Evolutionary conservation across 2,797 vertebrate species (phyloP).

Genomic region (Etheostoma nigrum): DNA sequence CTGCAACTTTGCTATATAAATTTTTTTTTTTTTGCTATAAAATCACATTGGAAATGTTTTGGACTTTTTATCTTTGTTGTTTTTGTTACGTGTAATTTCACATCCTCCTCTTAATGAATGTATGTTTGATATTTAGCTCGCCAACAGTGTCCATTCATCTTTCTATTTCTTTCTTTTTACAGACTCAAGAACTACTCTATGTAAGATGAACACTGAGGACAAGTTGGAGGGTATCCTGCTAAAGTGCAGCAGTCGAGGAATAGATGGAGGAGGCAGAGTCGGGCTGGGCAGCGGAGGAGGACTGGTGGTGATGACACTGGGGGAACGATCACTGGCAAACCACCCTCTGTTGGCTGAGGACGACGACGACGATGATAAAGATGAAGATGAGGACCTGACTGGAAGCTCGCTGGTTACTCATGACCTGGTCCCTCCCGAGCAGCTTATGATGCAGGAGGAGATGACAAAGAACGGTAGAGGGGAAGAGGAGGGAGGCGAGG

Average conservation of each 20-base stretch:
- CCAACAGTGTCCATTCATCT: neutral
- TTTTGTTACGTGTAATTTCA: neutral
- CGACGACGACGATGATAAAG: conserved; percentile 86
- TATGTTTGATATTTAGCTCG: neutral
- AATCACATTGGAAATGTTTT: neutral
- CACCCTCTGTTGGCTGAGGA: conserved; percentile 91
- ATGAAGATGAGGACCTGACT: conserved; percentile 89
- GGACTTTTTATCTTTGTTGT: neutral
- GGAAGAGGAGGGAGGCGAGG: conserved; percentile 85
- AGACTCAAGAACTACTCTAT: conserved; percentile 68
- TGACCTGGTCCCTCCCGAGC: conserved; percentile 95
- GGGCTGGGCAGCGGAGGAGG: conserved; percentile 76
- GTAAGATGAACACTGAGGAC: conserved; percentile 97
- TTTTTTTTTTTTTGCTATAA: too few relatives aligned
- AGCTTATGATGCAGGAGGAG: conserved; percentile 98
- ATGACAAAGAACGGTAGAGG: conserved; percentile 90
- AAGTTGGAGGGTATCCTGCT: conserved; percentile 97
- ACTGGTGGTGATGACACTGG: conserved; percentile 90
- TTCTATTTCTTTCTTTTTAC: neutral
- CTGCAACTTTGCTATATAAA: neutral
- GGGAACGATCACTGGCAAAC: conserved; percentile 91
- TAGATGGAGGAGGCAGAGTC: conserved; percentile 78
- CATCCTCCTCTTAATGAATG: neutral
- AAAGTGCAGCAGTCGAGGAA: conserved; percentile 93
- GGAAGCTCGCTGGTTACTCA: conserved; percentile 91